These are phyloP conservation scores for Tokudaia muenninki DNA, from an alignment of 2,797 vertebrate genomes.

Conservation along the genomic window DNA sequence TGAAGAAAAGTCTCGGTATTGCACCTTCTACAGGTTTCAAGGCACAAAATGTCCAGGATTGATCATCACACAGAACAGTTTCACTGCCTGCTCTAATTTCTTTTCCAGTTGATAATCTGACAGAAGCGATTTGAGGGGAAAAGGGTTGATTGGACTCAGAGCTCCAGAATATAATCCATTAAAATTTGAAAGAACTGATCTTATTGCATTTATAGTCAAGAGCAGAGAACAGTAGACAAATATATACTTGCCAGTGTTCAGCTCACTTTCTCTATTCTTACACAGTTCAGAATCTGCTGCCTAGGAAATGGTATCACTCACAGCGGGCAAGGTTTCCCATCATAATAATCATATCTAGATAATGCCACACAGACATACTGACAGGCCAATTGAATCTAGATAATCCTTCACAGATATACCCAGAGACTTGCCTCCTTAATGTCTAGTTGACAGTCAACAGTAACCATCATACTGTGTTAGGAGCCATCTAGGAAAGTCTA, in stretches of 20 bases:
- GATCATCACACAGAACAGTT: not conserved
- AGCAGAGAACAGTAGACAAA: not conserved
- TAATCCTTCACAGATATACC: not conserved
- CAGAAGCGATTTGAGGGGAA: not conserved
- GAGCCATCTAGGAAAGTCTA: not conserved
- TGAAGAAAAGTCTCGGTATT: not conserved
- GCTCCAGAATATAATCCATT: not conserved
- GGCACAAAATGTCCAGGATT: not conserved
- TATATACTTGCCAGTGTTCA: no score
- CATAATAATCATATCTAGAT: not conserved
- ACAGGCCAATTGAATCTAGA: not conserved
- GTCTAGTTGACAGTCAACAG: not conserved
- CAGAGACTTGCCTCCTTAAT: not conserved
- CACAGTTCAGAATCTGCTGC: not conserved
- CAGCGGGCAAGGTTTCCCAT: not conserved
- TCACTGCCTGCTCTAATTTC: not conserved
- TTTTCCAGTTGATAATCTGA: not conserved
- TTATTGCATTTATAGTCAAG: not conserved
- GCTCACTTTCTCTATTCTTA: not conserved
- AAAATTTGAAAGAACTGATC: not conserved
- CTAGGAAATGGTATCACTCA: not conserved
- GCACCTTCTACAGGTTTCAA: not conserved
- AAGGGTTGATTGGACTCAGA: not conserved
- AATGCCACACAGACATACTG: not conserved
- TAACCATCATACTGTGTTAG: not conserved